These are phyloP conservation scores for Gallinago undulata DNA, from an alignment of 2,113 vertebrate genomes.

Conservation along the genomic window DNA sequence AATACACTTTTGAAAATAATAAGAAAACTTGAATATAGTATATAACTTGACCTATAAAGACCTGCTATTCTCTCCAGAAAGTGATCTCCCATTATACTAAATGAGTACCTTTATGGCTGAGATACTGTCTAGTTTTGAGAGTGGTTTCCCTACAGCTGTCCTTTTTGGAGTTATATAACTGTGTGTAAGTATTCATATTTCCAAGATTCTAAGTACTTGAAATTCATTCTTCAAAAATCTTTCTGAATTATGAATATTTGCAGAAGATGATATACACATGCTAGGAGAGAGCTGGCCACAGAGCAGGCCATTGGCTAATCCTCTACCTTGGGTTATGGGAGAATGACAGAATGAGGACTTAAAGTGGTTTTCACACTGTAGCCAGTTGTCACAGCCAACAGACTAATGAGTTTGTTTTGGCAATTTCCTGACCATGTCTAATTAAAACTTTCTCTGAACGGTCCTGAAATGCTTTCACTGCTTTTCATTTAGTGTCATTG, in stretches of 20 bases:
- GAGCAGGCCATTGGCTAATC: not conserved
- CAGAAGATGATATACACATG: not conserved
- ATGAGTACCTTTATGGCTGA: not conserved
- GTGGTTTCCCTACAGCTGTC: not conserved
- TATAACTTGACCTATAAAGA: not conserved
- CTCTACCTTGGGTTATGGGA: not conserved
- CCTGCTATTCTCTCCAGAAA: not conserved
- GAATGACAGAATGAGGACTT: not conserved
- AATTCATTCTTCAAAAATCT: not conserved
- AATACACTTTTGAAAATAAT: not conserved
- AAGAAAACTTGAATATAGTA: not conserved
- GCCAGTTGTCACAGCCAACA: not conserved
- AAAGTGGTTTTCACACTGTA: not conserved
- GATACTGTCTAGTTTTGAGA: not conserved
- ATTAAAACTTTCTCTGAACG: not conserved
- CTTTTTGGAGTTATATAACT: not conserved
- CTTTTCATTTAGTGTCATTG: not conserved
- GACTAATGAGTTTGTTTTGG: not conserved
- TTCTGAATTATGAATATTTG: not conserved
- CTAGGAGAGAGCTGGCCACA: not conserved
- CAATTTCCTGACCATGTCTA: not conserved
- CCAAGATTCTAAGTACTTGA: not conserved
- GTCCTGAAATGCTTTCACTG: not conserved
- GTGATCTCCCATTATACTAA: not conserved
- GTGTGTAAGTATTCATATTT: not conserved